Evolutionary conservation across 1,140 invertebrate genomes (phyloP), one percentile per base, ranked within the genome.

Genomic region (Drosophila persimilis): DNA sequence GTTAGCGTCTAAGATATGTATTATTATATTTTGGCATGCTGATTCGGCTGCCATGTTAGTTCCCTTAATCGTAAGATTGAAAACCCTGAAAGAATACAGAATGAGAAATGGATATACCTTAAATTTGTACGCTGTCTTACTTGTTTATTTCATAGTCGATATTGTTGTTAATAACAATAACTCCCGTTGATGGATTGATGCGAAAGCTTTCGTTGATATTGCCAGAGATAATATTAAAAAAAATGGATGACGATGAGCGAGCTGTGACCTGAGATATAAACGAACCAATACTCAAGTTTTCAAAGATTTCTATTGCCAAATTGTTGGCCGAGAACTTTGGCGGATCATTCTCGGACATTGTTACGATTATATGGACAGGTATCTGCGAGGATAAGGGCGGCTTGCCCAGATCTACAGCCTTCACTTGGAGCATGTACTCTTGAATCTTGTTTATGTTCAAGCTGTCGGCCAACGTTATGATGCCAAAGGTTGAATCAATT

Each of bases 291-390:
- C 95, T 94, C 73, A 95, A 94, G 91, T 98, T 97, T 92, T 99
- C 98, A 70, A 94, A 95, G 8, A 99, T 94, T 92, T 98, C 97
- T 0, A 95, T 94, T 44, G 94, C 94, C 54, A 95, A 94, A 76
- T 95, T 94, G 9, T 92, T 91, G 52, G 93, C 91, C 1, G 92
- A 89, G 92, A 97, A 97, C 52, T 93, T 86, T 2, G 98, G 98
- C 17, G 97, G 96, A 55, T 96, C 95, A 91, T 97, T 97, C 79
- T 97, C 96, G 0, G 97, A 96, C 93, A 97, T 96, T 0, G 96
- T 97, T 8, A 98, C 93, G 85, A 95, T 93, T 13, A 98, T 95
- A 89, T 97, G 96, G 1, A 98, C 96, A 17, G 96, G 96, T 15
- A 97, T 93, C 26, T 95, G 95, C 56, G 95, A 94, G 13, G 94